These are phyloP conservation scores for Lochmaea crataegi DNA, from an alignment of 2,888 invertebrate genomes.

Conservation along the genomic window DNA sequence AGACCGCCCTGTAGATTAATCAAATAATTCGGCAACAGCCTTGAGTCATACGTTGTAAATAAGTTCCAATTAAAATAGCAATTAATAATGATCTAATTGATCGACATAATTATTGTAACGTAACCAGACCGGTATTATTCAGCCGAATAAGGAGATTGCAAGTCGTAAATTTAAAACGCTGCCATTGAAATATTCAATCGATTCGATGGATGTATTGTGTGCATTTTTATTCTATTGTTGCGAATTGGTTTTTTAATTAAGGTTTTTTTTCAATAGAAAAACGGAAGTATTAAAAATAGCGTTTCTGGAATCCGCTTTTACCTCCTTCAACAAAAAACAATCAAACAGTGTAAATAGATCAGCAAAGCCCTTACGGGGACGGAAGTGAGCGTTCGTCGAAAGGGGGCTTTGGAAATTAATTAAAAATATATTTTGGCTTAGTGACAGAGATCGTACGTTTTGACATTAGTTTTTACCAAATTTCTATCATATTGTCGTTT, in stretches of 20 bases:
- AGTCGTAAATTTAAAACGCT: not conserved
- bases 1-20: not conserved
- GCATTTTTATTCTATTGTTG: not conserved
- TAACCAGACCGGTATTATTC: not conserved
- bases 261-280: not conserved
- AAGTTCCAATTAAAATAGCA: conserved; percentile 1
- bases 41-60: not conserved
- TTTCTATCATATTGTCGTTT: too few species aligned
- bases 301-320: too few species aligned
- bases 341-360: too few species aligned
- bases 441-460: too few species aligned
- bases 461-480: too few species aligned
- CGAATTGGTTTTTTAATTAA: not conserved
- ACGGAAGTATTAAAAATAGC: too few species aligned
- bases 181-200: not conserved
- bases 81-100: conserved; percentile 7
- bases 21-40: not conserved
- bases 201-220: not conserved
- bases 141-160: not conserved
- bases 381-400: too few species aligned
- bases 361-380: too few species aligned
- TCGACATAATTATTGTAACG: not conserved
- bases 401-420: too few species aligned
- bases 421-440: too few species aligned
- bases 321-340: too few species aligned